A percentile compares a stretch with the other conserved stretches of the same genome.
Evolutionary conservation across 2,113 vertebrate species (phyloP).

Genomic region (Hippolais icterina): DNA sequence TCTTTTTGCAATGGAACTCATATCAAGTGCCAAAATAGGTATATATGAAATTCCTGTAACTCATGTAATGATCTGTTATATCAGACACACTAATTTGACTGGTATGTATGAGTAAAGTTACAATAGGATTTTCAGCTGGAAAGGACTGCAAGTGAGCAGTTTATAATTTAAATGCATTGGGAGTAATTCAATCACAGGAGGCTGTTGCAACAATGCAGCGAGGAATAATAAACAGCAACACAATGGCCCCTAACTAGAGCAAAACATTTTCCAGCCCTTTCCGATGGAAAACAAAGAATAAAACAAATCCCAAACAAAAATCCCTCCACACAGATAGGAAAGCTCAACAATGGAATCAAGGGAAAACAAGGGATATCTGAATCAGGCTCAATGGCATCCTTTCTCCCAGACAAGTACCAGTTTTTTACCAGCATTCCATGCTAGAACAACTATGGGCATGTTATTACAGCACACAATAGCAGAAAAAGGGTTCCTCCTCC

Average conservation of each 20-base stretch:
- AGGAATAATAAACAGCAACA: not conserved
- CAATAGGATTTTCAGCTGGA: constrained; percentile 2
- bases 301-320: not conserved
- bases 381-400: not conserved
- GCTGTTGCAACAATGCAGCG: not conserved
- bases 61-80: not conserved
- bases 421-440: not conserved
- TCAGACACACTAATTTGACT: not conserved
- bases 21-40: not conserved
- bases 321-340: not conserved
- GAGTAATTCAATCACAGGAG: not conserved
- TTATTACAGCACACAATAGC: not conserved
- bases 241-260: not conserved
- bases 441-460: not conserved
- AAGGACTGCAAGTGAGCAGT: not conserved
- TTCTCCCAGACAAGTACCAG: not conserved
- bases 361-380: not conserved
- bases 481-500: not conserved
- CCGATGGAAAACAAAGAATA: not conserved
- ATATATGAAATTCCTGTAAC: not conserved
- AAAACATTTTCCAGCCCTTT: not conserved
- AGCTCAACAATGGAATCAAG: not conserved
- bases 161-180: not conserved
- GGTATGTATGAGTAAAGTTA: not conserved
- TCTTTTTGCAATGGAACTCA: not conserved